Conservation (phyloP, 2,888 invertebrate species). For the Tiliacea citrago region DNA sequence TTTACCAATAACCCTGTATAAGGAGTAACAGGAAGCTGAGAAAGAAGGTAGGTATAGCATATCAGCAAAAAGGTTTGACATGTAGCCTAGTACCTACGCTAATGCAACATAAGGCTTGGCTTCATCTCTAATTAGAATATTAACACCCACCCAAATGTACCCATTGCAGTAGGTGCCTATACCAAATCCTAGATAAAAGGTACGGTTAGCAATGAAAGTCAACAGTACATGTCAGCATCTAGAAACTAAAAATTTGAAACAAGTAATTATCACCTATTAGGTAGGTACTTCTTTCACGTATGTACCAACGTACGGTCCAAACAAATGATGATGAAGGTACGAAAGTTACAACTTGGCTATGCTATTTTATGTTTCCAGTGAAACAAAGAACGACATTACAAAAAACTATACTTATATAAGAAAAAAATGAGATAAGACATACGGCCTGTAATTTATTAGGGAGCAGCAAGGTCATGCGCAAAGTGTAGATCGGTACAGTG, state of each 20-base stretch:
- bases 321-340: not conserved
- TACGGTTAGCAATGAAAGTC: not conserved
- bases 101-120: not conserved
- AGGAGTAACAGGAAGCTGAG: not conserved
- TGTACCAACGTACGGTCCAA: not conserved
- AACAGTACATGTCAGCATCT: not conserved
- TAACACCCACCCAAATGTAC: not conserved
- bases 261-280: not conserved
- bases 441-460: slow-evolving; percentile 84
- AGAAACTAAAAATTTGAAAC: not conserved
- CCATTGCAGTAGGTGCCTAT: not conserved
- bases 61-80: not conserved
- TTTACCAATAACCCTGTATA: too few species aligned
- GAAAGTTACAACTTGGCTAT: not conserved
- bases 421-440: slow-evolving; percentile 63
- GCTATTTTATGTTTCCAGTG: not conserved
- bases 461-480: slow-evolving; percentile 86
- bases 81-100: not conserved
- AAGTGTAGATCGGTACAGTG: slow-evolving; percentile 84
- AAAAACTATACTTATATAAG: not conserved
- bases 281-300: not conserved
- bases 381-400: not conserved
- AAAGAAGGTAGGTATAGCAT: not conserved
- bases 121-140: not conserved
- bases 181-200: not conserved